Evolutionary conservation across 2,888 invertebrate genomes (phyloP), one percentile per base, ranked within the genome.

Genomic region (Cerceris rybyensis): DNA sequence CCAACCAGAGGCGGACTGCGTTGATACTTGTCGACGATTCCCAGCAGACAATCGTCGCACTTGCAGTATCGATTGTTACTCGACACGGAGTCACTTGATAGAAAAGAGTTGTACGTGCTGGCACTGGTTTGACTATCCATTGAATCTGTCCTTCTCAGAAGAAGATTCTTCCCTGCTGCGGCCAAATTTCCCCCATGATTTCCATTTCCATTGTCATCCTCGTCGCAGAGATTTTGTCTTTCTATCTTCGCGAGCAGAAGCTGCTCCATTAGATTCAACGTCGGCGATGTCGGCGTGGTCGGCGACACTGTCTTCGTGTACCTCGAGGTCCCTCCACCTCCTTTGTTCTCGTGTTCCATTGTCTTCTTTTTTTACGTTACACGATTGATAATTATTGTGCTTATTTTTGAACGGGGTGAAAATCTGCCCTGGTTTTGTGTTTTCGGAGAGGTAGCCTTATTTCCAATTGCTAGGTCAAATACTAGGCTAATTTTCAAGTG

Each of bases 181-280:
- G 0, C 49, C 28, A 65, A 93, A 57, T 90, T 78, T n/a, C 70
- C 72, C 42, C 87, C 78, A 90, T 86, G 87, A 83, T 8, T 83
- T 93, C 94, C 16, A 93, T 93, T 16, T 7, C 68, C 75, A 46
- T 58, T 41, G n/a, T 55, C 59, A 9, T 60, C 78, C 7, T 78
- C 84, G 73, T 84, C 86, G 54, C 75, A 70, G 41, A 89, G 64
- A 59, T 85, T 94, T 13, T 96, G 94, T 57, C 95, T 95, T 88
- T 97, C 97, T 94, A 97, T 97, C 92, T 97, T 97, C 6, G 96
- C 96, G 58, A 96, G 95, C 70, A 97, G 93, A 70, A 97, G 93
- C 75, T 95, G 95, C 91, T 97, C 97, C 97, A 97, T 97, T 41
- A 97, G 93, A 65, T 89, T 89, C 55, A 88, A 73, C 67, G 87